These are phyloP conservation scores for Cosmopolites sordidus DNA, from an alignment of 2,888 invertebrate species.

Conservation along the genomic window DNA sequence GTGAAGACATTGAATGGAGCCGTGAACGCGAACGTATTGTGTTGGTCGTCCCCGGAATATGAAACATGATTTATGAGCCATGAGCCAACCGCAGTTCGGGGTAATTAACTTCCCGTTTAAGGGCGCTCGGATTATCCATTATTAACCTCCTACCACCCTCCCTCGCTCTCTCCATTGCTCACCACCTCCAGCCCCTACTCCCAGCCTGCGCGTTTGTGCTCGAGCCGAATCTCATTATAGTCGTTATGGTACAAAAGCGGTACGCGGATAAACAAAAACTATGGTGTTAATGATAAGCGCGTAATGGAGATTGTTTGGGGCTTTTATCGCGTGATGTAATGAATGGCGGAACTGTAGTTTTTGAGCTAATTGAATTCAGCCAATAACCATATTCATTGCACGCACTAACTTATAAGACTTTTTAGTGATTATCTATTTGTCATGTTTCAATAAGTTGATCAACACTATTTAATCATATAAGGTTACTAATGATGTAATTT, in stretches of 20 bases:
- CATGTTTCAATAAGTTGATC: too few relatives aligned
- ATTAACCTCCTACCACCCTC: conserved; percentile 27
- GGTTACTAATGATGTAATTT: too few relatives aligned
- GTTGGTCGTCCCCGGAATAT: conserved; percentile 38
- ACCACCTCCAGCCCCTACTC: too few relatives aligned
- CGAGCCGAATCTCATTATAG: conserved; percentile 17
- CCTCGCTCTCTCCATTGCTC: neutral
- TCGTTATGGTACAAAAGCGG: conserved; percentile 17
- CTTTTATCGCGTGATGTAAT: conserved; percentile 3
- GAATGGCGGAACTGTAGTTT: neutral
- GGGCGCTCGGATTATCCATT: conserved; percentile 36
- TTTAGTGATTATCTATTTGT: too few relatives aligned
- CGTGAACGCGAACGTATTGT: conserved; percentile 36
- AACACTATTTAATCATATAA: too few relatives aligned
- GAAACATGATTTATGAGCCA: conserved; percentile 49
- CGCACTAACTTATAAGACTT: too few relatives aligned
- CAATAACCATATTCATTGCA: too few relatives aligned
- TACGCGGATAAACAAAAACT: conserved; percentile 22
- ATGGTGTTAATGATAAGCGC: conserved; percentile 25
- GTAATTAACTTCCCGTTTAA: conserved; percentile 47
- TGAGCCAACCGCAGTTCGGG: conserved; percentile 47
- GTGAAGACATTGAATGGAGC: conserved; percentile 37
- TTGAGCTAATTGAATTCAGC: neutral
- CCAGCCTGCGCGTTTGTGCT: conserved; percentile 8
- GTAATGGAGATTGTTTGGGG: conserved; percentile 22